Evolutionary conservation across 2,113 vertebrate species (phyloP).

Genomic region (Australoheros scitulus): DNA sequence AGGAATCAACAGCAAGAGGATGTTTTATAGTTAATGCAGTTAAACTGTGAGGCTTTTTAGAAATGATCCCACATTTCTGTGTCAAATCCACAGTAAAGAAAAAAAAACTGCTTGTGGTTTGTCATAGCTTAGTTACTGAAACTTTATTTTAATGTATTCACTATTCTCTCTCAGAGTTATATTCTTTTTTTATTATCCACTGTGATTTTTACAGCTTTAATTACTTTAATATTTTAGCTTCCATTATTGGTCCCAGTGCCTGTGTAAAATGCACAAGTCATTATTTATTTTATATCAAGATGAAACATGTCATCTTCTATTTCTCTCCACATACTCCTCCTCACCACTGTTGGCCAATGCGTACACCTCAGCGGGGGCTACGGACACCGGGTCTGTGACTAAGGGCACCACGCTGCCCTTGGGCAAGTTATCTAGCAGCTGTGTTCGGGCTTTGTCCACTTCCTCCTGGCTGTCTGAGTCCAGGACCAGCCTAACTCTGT

Average conservation of each 20-base stretch:
- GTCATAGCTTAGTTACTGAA: conserved; percentile 12
- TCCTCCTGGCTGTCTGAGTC: conserved; percentile 84
- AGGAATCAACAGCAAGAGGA: neutral
- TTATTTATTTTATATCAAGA: conserved; percentile 26
- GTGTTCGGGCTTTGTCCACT: conserved; percentile 81
- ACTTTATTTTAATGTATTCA: neutral
- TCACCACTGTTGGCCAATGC: conserved; percentile 85
- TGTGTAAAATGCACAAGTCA: conserved; percentile 21
- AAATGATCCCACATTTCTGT: conserved; percentile 3
- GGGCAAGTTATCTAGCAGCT: conserved; percentile 84
- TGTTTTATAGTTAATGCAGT: conserved; percentile 10
- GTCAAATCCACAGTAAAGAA: conserved; percentile 1
- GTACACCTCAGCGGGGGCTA: conserved; percentile 86
- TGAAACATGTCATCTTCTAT: neutral
- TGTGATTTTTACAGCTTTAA: conserved; percentile 42
- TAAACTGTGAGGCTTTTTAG: neutral
- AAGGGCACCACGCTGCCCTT: conserved; percentile 79
- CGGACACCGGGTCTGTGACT: conserved; percentile 78
- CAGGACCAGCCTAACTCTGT: conserved; percentile 88
- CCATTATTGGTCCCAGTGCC: conserved; percentile 20
- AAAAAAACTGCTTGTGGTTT: conserved; percentile 14
- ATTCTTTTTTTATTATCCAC: conserved; percentile 18
- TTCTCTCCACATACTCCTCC: neutral
- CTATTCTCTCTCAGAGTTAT: conserved; percentile 10
- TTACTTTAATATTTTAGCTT: conserved; percentile 42